Evolutionary conservation across 1,140 invertebrate species (phyloP).

Genomic region (Periplaneta americana): DNA sequence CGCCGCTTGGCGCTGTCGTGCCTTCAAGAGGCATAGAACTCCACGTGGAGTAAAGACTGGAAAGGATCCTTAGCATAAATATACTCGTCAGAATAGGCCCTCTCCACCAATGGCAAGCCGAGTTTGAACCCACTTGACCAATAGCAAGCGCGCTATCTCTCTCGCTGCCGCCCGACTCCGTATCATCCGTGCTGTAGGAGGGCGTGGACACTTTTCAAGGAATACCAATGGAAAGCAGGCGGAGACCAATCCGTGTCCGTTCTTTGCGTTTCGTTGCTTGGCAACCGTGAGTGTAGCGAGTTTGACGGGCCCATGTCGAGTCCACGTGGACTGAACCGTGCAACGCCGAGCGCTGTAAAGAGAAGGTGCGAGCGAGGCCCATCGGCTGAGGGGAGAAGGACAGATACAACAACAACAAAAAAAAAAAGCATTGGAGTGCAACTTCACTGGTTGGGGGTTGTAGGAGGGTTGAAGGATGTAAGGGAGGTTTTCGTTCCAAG

Average conservation of each 20-base stretch:
- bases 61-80: constrained; percentile 13
- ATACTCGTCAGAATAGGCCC: constrained; percentile 9
- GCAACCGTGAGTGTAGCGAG: constrained; percentile 10
- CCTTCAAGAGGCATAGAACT: constrained; percentile 11
- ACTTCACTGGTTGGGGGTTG: constrained; percentile 17
- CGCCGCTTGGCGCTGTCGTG: background rate
- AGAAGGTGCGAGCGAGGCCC: background rate
- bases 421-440: constrained; percentile 17
- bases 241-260: constrained; percentile 14
- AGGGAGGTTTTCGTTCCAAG: background rate
- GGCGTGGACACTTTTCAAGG: constrained; percentile 17
- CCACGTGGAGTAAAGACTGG: constrained; percentile 17
- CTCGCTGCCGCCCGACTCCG: background rate
- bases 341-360: constrained; percentile 5
- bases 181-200: background rate
- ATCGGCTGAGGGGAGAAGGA: background rate
- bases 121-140: constrained; percentile 15
- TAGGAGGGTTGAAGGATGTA: too few relatives aligned
- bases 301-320: constrained; percentile 11
- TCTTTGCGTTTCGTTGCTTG: constrained; percentile 17
- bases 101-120: constrained; percentile 13
- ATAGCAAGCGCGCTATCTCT: constrained; percentile 6
- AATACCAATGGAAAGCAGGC: constrained; percentile 12
- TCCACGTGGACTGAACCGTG: constrained; percentile 16
- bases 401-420: background rate